Percentiles rank a stretch among this genome's conserved stretches.
These are phyloP conservation scores for Sinosuthora webbiana DNA, from an alignment of 2,113 vertebrate genomes.

Conservation along the genomic window DNA sequence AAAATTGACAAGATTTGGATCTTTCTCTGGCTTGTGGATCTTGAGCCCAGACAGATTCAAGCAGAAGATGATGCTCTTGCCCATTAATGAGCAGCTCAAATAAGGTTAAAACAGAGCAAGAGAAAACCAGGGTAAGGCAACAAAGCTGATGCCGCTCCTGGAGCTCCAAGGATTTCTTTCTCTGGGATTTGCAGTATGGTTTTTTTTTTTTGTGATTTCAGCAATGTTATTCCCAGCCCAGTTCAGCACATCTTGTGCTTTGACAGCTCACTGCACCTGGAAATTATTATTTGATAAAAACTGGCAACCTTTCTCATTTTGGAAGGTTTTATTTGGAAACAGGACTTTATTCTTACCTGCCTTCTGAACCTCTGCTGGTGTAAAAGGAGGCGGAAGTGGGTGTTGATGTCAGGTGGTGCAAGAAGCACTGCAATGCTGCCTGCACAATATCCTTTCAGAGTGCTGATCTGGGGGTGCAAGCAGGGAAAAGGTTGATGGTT, in stretches of 20 bases:
- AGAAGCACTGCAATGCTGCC: neutral
- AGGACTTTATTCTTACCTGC: neutral
- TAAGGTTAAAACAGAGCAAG: neutral
- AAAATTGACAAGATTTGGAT: slow-evolving; percentile 26
- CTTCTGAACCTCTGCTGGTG: neutral
- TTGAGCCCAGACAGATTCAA: neutral
- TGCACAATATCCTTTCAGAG: neutral
- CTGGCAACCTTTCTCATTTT: neutral
- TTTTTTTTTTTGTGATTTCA: slow-evolving; percentile 27
- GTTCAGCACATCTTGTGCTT: slow-evolving; percentile 18
- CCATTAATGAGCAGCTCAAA: neutral
- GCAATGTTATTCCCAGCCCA: neutral
- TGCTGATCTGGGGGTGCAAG: neutral
- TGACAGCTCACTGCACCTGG: slow-evolving; percentile 46
- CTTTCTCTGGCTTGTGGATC: neutral
- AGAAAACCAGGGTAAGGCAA: neutral
- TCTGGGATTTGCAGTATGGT: neutral
- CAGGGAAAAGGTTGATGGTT: neutral
- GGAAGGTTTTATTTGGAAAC: neutral
- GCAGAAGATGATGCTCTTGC: neutral
- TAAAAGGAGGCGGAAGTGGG: neutral
- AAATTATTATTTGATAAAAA: slow-evolving; percentile 47
- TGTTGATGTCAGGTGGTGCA: neutral
- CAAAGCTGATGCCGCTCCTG: neutral
- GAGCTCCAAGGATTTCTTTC: neutral